Base-by-base conservation (phyloP, 30 jellyfish, hydroid and myxozoan genomes). In the Aurelia sp. region DNA sequence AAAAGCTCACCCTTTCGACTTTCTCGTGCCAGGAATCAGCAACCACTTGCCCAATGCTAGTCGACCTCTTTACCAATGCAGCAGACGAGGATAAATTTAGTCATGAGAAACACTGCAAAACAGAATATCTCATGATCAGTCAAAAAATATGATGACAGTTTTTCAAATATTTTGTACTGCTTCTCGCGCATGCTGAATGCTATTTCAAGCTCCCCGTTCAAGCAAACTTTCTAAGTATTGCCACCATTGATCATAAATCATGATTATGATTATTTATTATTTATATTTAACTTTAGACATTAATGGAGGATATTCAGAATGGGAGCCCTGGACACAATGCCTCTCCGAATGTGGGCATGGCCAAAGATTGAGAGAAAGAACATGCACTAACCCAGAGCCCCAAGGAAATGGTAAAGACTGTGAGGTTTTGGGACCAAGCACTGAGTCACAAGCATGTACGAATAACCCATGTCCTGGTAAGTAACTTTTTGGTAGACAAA, bases 361-460 rank as follows among this genome's bases (percentile, higher is more conserved):
- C 27, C 24, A 62, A 8, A 35, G 48, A 64, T 1, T 61, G 27
- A 53, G 95, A 16, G 89, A 74, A 35, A 77, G 95, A 18, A 76
- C 89, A 4, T 86, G 95, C 78, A 86, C 88, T 50, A 86, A 86
- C 52, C 95, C 95, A 17, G 81, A 5, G 24, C 95, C 95, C 4
- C 6, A 40, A 27, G 89, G 89, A 3, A 66, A 76, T 10, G 95
- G 95, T 15, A 76, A 86, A 38, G 89, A 76, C 73, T 86, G 95
- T 57, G 30, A 74, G 30, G 12, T 53, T 5, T 72, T 84, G 44
- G 95, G 95, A 8, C 72, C 30, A 35, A 44, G 21, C 31, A 76
- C 95, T 1, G 70, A 74, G 38, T 8, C 53, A n/a, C 8, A 22
- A 58, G 18, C 35, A 16, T 86, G 95, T 61, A 21, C 2, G 52